These are phyloP conservation scores for Centroberyx gerrardi DNA, from an alignment of 2,797 vertebrate genomes.

Conservation along the genomic window DNA sequence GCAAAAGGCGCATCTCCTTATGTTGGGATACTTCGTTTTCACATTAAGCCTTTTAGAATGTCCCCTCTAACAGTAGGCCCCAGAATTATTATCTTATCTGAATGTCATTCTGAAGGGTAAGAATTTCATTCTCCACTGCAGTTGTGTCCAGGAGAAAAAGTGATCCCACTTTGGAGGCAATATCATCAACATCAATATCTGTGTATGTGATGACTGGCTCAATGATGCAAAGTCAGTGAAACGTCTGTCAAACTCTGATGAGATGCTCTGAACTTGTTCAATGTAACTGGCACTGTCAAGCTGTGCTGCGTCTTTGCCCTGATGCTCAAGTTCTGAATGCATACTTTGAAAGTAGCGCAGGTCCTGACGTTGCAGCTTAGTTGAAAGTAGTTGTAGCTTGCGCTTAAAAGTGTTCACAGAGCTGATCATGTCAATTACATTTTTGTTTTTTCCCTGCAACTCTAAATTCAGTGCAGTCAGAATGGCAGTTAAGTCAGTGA, in stretches of 20 bases:
- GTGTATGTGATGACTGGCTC: conserved; percentile 23
- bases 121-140: conserved; percentile 45
- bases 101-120: conserved; percentile 45
- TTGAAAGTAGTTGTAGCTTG: conserved; percentile 22
- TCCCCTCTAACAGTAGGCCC: conserved; percentile 1
- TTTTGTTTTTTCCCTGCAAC: conserved; percentile 26
- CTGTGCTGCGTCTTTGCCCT: conserved; percentile 18
- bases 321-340: conserved; percentile 13
- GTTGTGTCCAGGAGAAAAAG: conserved; percentile 34
- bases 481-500: conserved; percentile 20
- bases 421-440: conserved; percentile 34
- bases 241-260: conserved; percentile 28
- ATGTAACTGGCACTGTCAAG: conserved; percentile 25
- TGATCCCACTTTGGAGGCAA: conserved; percentile 30
- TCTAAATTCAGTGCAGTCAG: conserved; percentile 11
- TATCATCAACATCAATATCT: conserved; percentile 35
- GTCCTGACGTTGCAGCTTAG: conserved; percentile 12
- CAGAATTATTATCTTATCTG: conserved; percentile 41
- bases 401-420: conserved; percentile 14
- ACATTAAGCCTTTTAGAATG: too few species aligned
- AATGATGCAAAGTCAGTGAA: conserved; percentile 32
- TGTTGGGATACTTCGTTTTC: conserved; percentile 34
- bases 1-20: conserved; percentile 38
- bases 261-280: conserved; percentile 41
- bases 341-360: conserved; percentile 28